Evolutionary conservation across 1,140 invertebrate genomes (phyloP).

Genomic region (Drosophila sp.): DNA sequence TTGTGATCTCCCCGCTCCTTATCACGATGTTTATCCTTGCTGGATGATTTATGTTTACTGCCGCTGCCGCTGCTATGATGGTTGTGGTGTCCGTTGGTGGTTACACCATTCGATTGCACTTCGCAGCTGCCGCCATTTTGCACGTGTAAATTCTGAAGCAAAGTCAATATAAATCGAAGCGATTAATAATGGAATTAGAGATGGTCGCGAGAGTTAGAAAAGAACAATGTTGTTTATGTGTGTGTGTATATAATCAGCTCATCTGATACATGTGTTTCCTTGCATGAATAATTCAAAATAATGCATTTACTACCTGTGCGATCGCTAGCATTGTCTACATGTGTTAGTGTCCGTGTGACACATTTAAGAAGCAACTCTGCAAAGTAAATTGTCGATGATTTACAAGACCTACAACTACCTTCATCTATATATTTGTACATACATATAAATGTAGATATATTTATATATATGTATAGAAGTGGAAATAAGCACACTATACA

Average conservation of each 20-base stretch:
- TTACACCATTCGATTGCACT: constrained; percentile 83
- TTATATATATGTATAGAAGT: constrained; percentile 7
- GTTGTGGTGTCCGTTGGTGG: constrained; percentile 86
- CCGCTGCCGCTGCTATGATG: constrained; percentile 86
- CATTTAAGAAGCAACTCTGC: constrained; percentile 36
- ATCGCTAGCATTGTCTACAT: constrained; percentile 11
- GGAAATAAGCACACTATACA: constrained; percentile 22
- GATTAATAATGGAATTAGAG: constrained; percentile 1
- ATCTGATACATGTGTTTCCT: neutral
- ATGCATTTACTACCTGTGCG: constrained; percentile 33
- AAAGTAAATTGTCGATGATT: constrained; percentile 37
- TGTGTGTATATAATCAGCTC: neutral
- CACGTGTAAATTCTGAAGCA: constrained; percentile 67
- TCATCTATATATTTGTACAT: neutral
- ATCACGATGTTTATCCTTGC: constrained; percentile 86
- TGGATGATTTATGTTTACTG: constrained; percentile 88
- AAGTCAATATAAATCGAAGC: constrained; percentile 5
- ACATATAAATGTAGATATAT: neutral
- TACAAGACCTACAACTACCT: constrained; percentile 20
- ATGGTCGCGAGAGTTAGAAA: neutral
- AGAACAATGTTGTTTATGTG: too few species aligned
- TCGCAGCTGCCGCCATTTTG: constrained; percentile 79
- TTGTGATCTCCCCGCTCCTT: constrained; percentile 84
- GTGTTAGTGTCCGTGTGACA: constrained; percentile 6
- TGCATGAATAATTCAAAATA: constrained; percentile 15